A percentile compares a stretch with the other conserved stretches of the same genome.
Evolutionary conservation across 2,113 vertebrate species (phyloP).

Genomic region (Dolichallabes microphthalmus): DNA sequence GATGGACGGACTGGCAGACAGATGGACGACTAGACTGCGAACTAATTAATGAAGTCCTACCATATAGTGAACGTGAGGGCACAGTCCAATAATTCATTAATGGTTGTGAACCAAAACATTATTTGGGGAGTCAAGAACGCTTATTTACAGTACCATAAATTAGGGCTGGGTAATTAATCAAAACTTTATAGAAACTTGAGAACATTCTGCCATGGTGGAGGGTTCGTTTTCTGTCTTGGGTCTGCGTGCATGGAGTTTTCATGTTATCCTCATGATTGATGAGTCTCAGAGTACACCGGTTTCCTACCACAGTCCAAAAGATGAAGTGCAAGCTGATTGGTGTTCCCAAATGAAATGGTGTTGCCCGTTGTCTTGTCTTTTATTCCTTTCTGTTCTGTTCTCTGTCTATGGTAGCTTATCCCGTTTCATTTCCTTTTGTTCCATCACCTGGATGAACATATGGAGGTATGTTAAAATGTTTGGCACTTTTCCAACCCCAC

Average conservation of each 20-base stretch:
- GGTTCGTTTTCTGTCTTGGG: too few species aligned
- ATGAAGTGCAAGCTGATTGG: not conserved
- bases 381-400: not conserved
- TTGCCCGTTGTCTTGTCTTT: not conserved
- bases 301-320: not conserved
- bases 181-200: too few species aligned
- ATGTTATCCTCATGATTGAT: too few species aligned
- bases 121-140: too few species aligned
- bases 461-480: slow-evolving; percentile 13
- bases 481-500: slow-evolving; percentile 11
- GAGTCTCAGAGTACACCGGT: too few species aligned
- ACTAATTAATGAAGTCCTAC: not conserved
- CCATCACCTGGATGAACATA: slow-evolving; percentile 45
- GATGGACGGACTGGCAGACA: not conserved
- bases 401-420: not conserved
- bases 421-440: not conserved
- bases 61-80: not conserved
- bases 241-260: too few species aligned
- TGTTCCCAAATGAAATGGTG: too few species aligned
- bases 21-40: not conserved
- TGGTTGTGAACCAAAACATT: not conserved
- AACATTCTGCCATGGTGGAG: too few species aligned
- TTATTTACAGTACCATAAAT: not conserved
- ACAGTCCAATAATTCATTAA: not conserved
- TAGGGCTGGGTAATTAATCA: too few species aligned